phyloP scores from a whole-genome alignment of 2,888 invertebrate genomes.

The Flexamia atlantica region DNA sequence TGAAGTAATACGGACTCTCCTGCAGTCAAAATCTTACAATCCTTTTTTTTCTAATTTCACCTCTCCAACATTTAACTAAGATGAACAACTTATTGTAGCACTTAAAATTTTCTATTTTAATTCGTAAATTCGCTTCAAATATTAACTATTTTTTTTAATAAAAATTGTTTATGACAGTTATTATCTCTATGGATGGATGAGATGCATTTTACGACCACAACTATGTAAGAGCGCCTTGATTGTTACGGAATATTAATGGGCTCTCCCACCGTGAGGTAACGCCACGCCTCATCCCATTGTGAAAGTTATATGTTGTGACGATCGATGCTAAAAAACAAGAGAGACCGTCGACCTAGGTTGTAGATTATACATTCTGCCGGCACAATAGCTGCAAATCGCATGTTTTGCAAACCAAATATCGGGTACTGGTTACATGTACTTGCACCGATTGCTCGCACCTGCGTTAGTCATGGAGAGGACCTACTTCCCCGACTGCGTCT shows the following conservation, averaged over 20 bases:
- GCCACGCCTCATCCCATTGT: constrained; percentile 8
- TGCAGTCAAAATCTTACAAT: too few species aligned
- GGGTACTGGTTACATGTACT: not conserved
- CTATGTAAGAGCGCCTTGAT: not conserved
- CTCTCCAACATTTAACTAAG: too few species aligned
- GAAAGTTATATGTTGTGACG: not conserved
- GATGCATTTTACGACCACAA: too few species aligned
- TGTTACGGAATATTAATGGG: constrained; percentile 26
- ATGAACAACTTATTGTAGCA: too few species aligned
- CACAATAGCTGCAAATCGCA: not conserved
- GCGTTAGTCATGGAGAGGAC: constrained; percentile 7
- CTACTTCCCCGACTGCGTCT: not conserved
- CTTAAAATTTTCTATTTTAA: too few species aligned
- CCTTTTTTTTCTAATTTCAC: too few species aligned
- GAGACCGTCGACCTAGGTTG: constrained; percentile 2
- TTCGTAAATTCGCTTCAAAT: too few species aligned
- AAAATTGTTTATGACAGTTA: too few species aligned
- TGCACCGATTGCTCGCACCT: not conserved
- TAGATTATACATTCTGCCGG: constrained; percentile 17
- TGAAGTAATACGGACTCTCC: too few species aligned
- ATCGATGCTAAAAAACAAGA: constrained; percentile 17
- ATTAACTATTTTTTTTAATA: too few species aligned
- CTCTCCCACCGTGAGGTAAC: not conserved
- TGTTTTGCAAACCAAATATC: constrained; percentile 48
- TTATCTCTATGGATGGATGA: too few species aligned